Base-by-base conservation (phyloP, 2,888 invertebrate genomes). In the Tetranychus truncatus region DNA sequence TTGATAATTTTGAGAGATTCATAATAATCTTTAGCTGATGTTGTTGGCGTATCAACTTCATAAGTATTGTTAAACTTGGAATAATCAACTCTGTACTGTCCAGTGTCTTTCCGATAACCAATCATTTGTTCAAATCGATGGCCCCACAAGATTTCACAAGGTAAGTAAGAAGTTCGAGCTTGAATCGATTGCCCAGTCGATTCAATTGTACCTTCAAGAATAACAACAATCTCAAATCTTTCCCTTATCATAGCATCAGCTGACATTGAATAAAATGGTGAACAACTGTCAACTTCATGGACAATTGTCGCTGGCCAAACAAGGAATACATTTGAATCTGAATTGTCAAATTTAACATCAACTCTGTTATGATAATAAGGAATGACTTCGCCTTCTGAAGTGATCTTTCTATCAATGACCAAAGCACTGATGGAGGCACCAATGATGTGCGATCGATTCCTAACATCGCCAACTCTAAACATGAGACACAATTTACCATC, bases 261-360 rank as follows among this genome's bases (percentile, higher is more conserved):
- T 0, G 92, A 91, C 81, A 95, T 87, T 81, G 89, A 89, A 84
- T 91, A 97, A 73, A 96, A 87, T 0, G 95, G 97, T 77, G 92
- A 93, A 78, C 88, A 87, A 78, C 90, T 89, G 83, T 92, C 91
- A 82, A 96, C 97, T 84, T 89, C 92, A 84, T 97, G 97, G 66
- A 93, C 94, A 78, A 96, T 92, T 65, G 92, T 96, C 81, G 93
- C 95, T 11, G 96, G 96, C 96, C 96, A 97, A 79, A 96, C 95
- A 83, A 97, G 92, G 86, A 97, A 95, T 78, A 97, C 88, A 83
- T 95, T 95, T 81, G 92, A 90, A 80, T 92, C 91, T 44, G 91
- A 91, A 80, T 92, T 91, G 80, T 92, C 91, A 65, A 79, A 84
- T 18, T 84, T 84, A 34, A 84, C 81, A 77, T 85, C 83, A 76